Conservation (phyloP, 2,888 invertebrate genomes). For the Mythimna albipuncta region DNA sequence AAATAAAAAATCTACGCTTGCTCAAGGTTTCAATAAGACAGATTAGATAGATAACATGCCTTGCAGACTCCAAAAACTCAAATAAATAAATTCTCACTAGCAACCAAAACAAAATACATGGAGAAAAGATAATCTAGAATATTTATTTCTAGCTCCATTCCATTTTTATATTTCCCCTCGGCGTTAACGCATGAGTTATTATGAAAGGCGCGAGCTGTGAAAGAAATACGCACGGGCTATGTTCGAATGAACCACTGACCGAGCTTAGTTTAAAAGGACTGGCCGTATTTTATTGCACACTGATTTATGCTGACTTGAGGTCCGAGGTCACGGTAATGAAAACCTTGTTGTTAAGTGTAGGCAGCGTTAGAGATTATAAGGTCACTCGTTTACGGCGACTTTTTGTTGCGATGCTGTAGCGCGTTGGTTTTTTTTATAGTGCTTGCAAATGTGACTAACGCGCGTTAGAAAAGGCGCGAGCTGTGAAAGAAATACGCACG, state of each 20-base stretch:
- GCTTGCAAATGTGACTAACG: too few species aligned
- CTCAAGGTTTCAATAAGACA: background rate
- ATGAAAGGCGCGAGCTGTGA: slow-evolving; percentile 74
- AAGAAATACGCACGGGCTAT: slow-evolving; percentile 73
- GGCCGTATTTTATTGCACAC: slow-evolving; percentile 41
- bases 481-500: slow-evolving; percentile 76
- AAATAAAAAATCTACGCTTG: background rate
- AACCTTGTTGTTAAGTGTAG: slow-evolving; percentile 1
- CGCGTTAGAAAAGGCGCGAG: slow-evolving; percentile 74
- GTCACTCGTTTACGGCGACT: too few species aligned
- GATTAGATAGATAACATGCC: background rate
- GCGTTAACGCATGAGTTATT: slow-evolving; percentile 78
- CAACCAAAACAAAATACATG: slow-evolving; percentile 19
- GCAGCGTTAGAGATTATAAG: background rate
- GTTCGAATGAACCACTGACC: slow-evolving; percentile 75
- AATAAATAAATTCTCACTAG: slow-evolving; percentile 3
- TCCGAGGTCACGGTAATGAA: slow-evolving; percentile 30
- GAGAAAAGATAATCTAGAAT: slow-evolving; percentile 29
- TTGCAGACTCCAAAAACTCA: background rate
- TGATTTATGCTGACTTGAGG: slow-evolving; percentile 55
- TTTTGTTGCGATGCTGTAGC: too few species aligned
- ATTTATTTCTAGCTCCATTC: slow-evolving; percentile 57
- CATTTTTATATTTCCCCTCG: slow-evolving; percentile 75
- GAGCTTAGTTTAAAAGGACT: slow-evolving; percentile 58
- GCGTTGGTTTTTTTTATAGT: too few species aligned